Evolutionary conservation across 37 sponge, comb jelly and placozoan species (phyloP).

Genomic region (Aphrocallistes beatrix): DNA sequence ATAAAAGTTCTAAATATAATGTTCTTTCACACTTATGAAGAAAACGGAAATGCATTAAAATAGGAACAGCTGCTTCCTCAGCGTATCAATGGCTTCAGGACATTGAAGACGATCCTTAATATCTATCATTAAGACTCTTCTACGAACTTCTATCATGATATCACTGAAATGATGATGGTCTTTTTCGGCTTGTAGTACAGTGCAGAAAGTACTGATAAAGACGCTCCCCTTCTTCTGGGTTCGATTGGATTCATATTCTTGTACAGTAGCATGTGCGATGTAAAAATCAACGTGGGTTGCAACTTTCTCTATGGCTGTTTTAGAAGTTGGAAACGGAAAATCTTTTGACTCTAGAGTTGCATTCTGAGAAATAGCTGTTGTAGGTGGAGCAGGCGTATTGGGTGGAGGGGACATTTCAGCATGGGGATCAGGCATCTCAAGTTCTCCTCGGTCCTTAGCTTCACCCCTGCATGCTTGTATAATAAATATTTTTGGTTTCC

Average conservation of each 20-base stretch:
- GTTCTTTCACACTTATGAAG: too few species aligned
- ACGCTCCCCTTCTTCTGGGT: neutral
- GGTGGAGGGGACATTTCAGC: neutral
- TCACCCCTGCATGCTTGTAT: neutral
- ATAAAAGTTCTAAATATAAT: too few species aligned
- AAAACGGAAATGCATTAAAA: too few species aligned
- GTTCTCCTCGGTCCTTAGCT: neutral
- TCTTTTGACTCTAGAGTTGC: too few species aligned
- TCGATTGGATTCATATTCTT: neutral
- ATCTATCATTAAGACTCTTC: neutral
- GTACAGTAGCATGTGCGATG: neutral
- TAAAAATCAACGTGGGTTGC: conserved; percentile 15
- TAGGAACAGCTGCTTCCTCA: neutral
- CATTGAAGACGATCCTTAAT: neutral
- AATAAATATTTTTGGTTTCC: neutral
- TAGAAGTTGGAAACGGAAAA: neutral
- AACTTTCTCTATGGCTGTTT: neutral
- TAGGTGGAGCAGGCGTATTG: neutral
- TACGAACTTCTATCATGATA: conserved; percentile 12
- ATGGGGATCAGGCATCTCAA: neutral
- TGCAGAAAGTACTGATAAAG: neutral
- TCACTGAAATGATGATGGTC: neutral
- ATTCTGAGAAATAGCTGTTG: neutral
- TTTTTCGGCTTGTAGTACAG: neutral
- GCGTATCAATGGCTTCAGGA: conserved; percentile 12